Evolutionary conservation across 2,797 vertebrate species (phyloP), one percentile per base, ranked within the genome.

Genomic region (Enteromius treurensis): DNA sequence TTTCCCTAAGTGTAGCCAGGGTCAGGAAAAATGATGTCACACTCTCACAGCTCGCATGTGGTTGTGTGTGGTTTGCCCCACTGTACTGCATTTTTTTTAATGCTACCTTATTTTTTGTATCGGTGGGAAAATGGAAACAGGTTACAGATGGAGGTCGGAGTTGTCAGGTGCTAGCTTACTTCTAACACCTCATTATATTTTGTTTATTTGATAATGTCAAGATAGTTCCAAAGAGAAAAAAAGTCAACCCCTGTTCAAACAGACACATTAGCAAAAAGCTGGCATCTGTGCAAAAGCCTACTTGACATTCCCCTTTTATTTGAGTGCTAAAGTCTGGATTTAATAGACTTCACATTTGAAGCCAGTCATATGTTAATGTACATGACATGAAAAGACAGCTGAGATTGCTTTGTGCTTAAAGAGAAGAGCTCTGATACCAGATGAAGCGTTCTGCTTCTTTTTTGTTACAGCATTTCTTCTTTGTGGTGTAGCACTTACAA

Each of bases 131-230:
- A 84, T 92, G 85, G 85, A 94, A 92, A 90, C 88, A 91, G 86
- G 84, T 87, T 53, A 21, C 2, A n/a, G n/a, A 60, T 67, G 53
- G 74, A 88, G 69, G 71, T 76, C 67, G 74, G 82, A 45, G 45
- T 81, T 88, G 86, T 85, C 85, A 70, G 83, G 87, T 34, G 55
- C 84, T 67, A 84, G 87, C 80, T 77, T 83, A 84, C 87, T 84
- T 80, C 86, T 88, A 70, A 84, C 89, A 89, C 85, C 86, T 89
- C 77, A 79, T 92, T 88, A 91, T 77, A 86, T 85, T 70, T 89
- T 92, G 90, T 92, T 92, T 93, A 92, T 92, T 92, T 92, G 89
- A 92, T 90, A 85, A 83, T 88, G 83, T 88, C 45, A 14, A 85
- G 89, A 87, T 68, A 84, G 86, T 81, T 78, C 73, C 83, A 67